Evolutionary conservation across 2,113 vertebrate genomes (phyloP).

Genomic region (Hydropotes inermis): DNA sequence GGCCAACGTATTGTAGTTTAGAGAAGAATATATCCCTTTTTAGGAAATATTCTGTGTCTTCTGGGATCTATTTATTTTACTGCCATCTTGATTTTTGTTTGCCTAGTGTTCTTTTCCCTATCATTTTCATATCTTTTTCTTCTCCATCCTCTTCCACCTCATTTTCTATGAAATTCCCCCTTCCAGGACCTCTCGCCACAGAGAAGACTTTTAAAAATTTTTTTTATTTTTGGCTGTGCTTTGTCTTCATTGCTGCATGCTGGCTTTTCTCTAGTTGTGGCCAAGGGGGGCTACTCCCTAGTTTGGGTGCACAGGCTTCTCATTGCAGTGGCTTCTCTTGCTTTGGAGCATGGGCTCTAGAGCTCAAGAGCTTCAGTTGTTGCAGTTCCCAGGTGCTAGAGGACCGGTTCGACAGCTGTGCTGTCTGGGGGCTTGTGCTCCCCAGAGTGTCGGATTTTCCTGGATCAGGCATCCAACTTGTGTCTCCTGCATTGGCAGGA

Average conservation of each 20-base stretch:
- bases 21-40: not conserved
- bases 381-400: not conserved
- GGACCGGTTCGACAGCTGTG: not conserved
- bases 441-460: not conserved
- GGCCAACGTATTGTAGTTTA: not conserved
- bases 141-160: not conserved
- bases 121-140: not conserved
- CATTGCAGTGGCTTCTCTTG: not conserved
- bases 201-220: not conserved
- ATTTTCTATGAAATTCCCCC: not conserved
- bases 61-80: not conserved
- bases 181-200: not conserved
- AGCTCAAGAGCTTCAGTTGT: not conserved
- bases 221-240: not conserved
- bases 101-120: not conserved
- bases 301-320: not conserved
- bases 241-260: not conserved
- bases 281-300: fast-evolving
- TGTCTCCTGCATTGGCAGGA: not conserved
- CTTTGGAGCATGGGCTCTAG: not conserved
- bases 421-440: not conserved
- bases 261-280: not conserved
- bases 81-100: not conserved
- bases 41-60: not conserved
- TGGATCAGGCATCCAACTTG: not conserved